Evolutionary conservation across 2,797 vertebrate species (phyloP).

Genomic region (Chelon auratus): DNA sequence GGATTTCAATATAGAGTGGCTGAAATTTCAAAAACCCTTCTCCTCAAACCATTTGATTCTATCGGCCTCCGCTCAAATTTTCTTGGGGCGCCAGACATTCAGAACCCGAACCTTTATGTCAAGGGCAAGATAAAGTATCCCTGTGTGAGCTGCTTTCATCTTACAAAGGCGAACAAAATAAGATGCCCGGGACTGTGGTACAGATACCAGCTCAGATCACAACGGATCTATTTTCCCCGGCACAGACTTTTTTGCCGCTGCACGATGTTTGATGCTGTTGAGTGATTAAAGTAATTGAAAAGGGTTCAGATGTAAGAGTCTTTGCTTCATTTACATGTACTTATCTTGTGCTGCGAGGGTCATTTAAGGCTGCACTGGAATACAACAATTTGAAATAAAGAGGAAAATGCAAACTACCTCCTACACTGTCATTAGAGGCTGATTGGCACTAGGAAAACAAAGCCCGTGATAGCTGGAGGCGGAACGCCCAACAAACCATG

Average conservation of each 20-base stretch:
- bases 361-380: constrained; percentile 13
- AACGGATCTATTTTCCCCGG: constrained; percentile 30
- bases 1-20: constrained; percentile 10
- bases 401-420: constrained; percentile 12
- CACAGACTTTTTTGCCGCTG: neutral
- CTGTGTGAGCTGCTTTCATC: constrained; percentile 44
- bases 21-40: constrained; percentile 22
- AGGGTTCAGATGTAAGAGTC: neutral
- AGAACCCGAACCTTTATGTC: constrained; percentile 30
- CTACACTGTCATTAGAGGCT: constrained; percentile 9
- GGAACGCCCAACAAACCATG: neutral
- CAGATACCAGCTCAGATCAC: constrained; percentile 22
- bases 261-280: constrained; percentile 25
- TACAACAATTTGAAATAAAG: neutral
- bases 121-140: constrained; percentile 43
- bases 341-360: constrained; percentile 8
- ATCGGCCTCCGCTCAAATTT: constrained; percentile 29
- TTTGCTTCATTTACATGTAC: constrained; percentile 27
- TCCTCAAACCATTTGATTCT: constrained; percentile 17
- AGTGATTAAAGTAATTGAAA: constrained; percentile 34
- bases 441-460: constrained; percentile 16
- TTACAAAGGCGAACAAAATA: constrained; percentile 26
- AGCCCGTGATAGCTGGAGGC: constrained; percentile 5
- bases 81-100: constrained; percentile 31
- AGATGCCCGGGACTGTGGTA: constrained; percentile 28